phyloP scores from a whole-genome alignment of 1,140 invertebrate species.

The Elysia chlorotica region DNA sequence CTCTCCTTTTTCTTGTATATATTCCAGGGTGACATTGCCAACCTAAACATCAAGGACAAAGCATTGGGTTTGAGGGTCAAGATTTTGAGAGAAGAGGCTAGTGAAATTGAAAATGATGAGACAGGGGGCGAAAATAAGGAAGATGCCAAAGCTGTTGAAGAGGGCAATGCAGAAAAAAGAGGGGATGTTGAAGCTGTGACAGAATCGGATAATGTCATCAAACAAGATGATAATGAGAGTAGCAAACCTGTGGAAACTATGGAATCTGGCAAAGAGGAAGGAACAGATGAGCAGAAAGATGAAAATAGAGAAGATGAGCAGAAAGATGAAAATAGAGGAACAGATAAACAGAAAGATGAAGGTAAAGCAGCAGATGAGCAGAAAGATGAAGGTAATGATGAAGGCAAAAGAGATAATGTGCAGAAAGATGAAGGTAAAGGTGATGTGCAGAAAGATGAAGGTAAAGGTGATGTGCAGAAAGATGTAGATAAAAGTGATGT shows the following conservation, averaged over 20 bases:
- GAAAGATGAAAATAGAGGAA: not conserved
- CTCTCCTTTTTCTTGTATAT: too few relatives aligned
- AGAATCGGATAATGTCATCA: not conserved
- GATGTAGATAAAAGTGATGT: not conserved
- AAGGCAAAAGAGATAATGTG: not conserved
- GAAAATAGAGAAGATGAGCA: not conserved
- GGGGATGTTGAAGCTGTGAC: not conserved
- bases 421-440: not conserved
- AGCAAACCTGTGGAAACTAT: not conserved
- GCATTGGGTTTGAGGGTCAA: too few relatives aligned
- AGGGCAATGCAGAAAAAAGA: not conserved
- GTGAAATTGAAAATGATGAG: not conserved
- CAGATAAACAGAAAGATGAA: not conserved
- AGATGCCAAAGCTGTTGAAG: not conserved
- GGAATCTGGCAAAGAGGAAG: not conserved
- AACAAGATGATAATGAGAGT: not conserved
- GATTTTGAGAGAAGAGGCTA: too few relatives aligned
- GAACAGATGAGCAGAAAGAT: not conserved
- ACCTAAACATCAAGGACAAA: too few relatives aligned
- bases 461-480: not conserved
- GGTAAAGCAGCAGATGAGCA: not conserved
- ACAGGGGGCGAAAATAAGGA: not conserved
- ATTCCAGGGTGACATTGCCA: too few relatives aligned
- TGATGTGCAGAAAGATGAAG: not conserved
- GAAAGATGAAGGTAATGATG: not conserved